These are phyloP conservation scores for Megaustenia siamemsis DNA, from an alignment of 2,888 invertebrate genomes.

Conservation along the genomic window DNA sequence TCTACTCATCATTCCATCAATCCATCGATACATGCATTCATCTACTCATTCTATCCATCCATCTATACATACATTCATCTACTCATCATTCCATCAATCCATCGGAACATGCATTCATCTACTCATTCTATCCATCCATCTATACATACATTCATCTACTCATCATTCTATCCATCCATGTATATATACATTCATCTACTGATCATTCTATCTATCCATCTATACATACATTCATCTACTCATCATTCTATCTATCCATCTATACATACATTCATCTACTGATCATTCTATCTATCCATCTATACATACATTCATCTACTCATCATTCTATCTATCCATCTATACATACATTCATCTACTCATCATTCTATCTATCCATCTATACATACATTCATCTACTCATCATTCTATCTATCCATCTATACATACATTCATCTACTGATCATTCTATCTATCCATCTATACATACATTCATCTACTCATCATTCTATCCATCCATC, in stretches of 20 bases:
- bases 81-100: background rate
- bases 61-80: no score
- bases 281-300: background rate
- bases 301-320: no score
- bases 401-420: background rate
- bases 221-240: background rate
- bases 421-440: no score
- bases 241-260: background rate
- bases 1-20: background rate
- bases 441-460: background rate
- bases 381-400: no score
- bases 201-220: background rate
- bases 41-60: background rate
- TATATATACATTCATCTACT: no score
- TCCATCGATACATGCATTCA: background rate
- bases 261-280: background rate
- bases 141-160: background rate
- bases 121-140: conserved; percentile 5
- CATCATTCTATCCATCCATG: background rate
- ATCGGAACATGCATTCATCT: background rate
- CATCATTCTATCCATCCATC: background rate
- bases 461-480: background rate
- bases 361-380: background rate
- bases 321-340: conserved; percentile 10
- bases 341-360: background rate